A percentile compares a stretch with the other conserved stretches of the same genome.
Conservation (phyloP, 2,113 vertebrate genomes). For the Charina bottae region DNA sequence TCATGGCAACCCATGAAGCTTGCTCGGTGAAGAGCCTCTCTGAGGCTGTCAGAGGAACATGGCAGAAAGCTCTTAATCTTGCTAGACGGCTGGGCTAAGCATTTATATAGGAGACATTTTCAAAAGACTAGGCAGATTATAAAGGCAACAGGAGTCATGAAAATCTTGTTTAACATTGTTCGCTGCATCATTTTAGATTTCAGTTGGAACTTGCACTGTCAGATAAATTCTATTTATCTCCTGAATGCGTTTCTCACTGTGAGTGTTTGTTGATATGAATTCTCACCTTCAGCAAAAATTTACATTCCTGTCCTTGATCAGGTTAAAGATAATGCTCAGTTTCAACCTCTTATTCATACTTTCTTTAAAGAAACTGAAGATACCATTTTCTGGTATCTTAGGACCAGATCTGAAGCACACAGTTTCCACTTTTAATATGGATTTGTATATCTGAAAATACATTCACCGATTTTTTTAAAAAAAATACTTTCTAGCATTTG, state of each 20-base stretch:
- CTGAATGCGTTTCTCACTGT: constrained; percentile 60
- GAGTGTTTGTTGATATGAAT: constrained; percentile 68
- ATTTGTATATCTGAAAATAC: not conserved
- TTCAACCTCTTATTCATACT: constrained; percentile 48
- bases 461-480: not conserved
- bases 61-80: constrained; percentile 72
- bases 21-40: constrained; percentile 55
- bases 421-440: constrained; percentile 17
- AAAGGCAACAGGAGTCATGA: constrained; percentile 69
- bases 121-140: constrained; percentile 71
- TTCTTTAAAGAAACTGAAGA: constrained; percentile 36
- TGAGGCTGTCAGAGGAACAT: not conserved
- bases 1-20: constrained; percentile 47
- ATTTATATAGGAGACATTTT: constrained; percentile 71
- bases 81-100: constrained; percentile 69
- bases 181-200: constrained; percentile 69
- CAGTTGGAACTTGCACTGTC: constrained; percentile 68
- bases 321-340: constrained; percentile 61
- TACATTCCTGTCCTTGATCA: constrained; percentile 65
- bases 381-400: constrained; percentile 42
- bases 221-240: constrained; percentile 75
- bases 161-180: constrained; percentile 74
- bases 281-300: constrained; percentile 68
- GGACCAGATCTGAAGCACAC: constrained; percentile 9
- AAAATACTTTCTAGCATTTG: not conserved